Evolutionary conservation across 2,888 invertebrate genomes (phyloP).

Genomic region (Ctenicera cuprea): DNA sequence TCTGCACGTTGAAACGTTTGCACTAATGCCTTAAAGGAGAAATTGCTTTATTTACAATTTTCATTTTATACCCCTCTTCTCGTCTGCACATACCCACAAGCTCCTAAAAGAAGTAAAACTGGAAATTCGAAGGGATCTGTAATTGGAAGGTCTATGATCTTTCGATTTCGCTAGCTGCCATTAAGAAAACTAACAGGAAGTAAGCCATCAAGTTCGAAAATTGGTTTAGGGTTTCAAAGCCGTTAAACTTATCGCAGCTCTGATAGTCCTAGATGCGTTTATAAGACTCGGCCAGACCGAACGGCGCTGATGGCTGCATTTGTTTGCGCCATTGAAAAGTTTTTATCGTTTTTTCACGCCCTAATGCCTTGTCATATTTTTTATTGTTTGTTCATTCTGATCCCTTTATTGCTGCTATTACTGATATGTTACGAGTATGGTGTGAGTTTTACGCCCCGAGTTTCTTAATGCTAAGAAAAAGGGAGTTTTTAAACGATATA

Average conservation of each 20-base stretch:
- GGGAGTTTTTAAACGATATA: not conserved
- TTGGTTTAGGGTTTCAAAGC: slow-evolving; percentile 53
- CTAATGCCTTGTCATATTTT: slow-evolving; percentile 52
- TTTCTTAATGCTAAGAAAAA: slow-evolving; percentile 1
- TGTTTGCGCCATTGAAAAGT: slow-evolving; percentile 54
- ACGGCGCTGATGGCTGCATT: slow-evolving; percentile 53
- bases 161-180: slow-evolving; percentile 47
- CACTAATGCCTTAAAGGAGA: not conserved
- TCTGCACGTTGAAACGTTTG: slow-evolving; percentile 53
- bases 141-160: slow-evolving; percentile 51
- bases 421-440: slow-evolving; percentile 46
- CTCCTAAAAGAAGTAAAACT: slow-evolving; percentile 15
- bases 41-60: slow-evolving; percentile 6
- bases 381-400: slow-evolving; percentile 52
- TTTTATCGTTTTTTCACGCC: slow-evolving; percentile 54
- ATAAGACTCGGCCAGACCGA: slow-evolving; percentile 51
- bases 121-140: slow-evolving; percentile 30
- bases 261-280: slow-evolving; percentile 53
- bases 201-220: slow-evolving; percentile 52
- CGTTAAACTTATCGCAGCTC: slow-evolving; percentile 51
- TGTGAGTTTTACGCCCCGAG: slow-evolving; percentile 23
- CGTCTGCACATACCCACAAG: not conserved
- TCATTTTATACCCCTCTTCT: not conserved
- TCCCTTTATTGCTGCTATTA: slow-evolving; percentile 49
- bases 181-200: slow-evolving; percentile 54